These are phyloP conservation scores for Volucella inflata DNA, from an alignment of 2,888 invertebrate species.

Conservation along the genomic window DNA sequence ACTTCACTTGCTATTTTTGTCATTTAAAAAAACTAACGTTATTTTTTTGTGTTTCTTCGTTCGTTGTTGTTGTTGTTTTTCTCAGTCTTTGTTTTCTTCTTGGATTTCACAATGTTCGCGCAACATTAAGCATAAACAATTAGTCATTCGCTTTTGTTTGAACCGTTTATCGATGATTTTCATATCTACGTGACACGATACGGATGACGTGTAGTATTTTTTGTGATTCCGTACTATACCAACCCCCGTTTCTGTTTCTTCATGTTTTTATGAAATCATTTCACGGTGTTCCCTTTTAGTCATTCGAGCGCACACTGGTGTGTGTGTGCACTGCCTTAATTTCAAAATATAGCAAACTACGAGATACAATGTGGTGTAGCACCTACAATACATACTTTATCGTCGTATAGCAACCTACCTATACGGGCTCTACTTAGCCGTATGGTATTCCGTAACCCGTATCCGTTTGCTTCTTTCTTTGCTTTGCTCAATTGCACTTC, in stretches of 20 bases:
- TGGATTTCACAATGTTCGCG: constrained; percentile 66
- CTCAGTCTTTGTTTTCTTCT: constrained; percentile 38
- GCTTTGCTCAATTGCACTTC: constrained; percentile 60
- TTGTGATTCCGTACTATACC: constrained; percentile 34
- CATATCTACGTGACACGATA: constrained; percentile 62
- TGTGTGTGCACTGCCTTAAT: constrained; percentile 1
- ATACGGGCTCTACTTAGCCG: not conserved
- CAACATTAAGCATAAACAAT: constrained; percentile 71
- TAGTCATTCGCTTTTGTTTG: constrained; percentile 67
- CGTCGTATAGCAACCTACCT: not conserved
- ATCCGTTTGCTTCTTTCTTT: constrained; percentile 23
- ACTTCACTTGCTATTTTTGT: constrained; percentile 6
- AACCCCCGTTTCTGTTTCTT: constrained; percentile 6
- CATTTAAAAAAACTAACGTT: constrained; percentile 14
- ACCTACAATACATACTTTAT: not conserved
- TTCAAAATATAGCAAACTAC: constrained; percentile 33
- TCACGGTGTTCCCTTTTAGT: constrained; percentile 4
- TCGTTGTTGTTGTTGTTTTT: constrained; percentile 9
- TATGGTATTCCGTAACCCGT: not conserved
- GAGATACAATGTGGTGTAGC: no score
- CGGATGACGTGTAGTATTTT: constrained; percentile 61
- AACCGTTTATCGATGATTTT: constrained; percentile 59
- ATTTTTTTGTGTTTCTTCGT: constrained; percentile 8
- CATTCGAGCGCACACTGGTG: not conserved
- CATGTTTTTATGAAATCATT: not conserved